Base-by-base conservation (phyloP, 2,888 invertebrate genomes). In the Helobdella robusta region DNA sequence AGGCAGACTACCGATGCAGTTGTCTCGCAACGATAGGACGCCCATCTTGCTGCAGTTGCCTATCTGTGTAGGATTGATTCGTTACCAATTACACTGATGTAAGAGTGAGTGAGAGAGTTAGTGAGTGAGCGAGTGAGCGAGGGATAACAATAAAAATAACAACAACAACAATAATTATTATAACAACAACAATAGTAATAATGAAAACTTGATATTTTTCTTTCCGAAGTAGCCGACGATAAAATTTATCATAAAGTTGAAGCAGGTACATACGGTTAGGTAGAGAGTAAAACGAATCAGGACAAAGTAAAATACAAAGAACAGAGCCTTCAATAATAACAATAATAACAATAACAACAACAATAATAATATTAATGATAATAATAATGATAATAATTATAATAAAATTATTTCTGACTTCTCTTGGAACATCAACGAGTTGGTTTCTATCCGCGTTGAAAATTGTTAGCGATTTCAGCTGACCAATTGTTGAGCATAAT, bases 391-490 rank as follows among this genome's bases (percentile, higher is more conserved):
- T 40, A 18, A 18, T 15, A 18, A 50, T 50, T 1, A 1, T 56
- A 32, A 30, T 20, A 48, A 8, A 6, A 48, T 3, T 3, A 36
- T 30, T 18, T 3, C 25, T 8, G 15, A 93, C 89, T 81, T 95
- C 91, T 67, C 87, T 82, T 25, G 98, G 97, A 77, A 99, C 84
- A 73, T 86, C 86, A 71, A 86, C 87, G 76, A 99, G 83, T 72
- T 90, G 87, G 83, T 98, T 99, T 75, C 93, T 86, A 84, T 98
- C 98, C 74, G 93, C 89, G 82, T 98, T 98, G 76, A 98, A 84
- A 82, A 94, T 94, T 72, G 90, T 92, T 80, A 98, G 82, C 81
- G 88, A 88, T 71, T 86, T 85, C 79, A 97, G 85, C 80, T 89
- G 89, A 68, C 95, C 95, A 78, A 97, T 88, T 70, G 91, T 87